phyloP scores from a whole-genome alignment of 2,888 invertebrate species.

The Galerucella nymphaeae region DNA sequence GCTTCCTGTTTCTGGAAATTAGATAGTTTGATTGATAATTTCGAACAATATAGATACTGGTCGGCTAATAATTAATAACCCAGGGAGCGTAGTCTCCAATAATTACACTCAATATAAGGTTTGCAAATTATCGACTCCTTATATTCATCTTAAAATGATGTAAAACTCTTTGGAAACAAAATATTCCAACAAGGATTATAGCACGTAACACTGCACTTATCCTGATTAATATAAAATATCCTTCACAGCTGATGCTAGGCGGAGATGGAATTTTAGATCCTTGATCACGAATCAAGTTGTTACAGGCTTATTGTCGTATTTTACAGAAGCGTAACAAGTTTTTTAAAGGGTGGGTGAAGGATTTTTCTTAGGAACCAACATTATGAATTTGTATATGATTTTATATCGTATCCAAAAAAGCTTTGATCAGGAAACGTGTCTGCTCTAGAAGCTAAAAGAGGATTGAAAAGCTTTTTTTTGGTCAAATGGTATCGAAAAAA shows the following conservation, averaged over 20 bases:
- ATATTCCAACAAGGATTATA: not conserved
- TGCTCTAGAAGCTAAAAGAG: too few species aligned
- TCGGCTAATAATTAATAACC: not conserved
- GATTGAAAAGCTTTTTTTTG: too few species aligned
- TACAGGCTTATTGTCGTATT: not conserved
- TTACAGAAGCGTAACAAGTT: not conserved
- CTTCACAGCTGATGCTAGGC: not conserved
- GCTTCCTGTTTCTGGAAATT: constrained; percentile 6
- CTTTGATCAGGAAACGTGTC: too few species aligned
- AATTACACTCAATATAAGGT: too few species aligned
- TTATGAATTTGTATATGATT: too few species aligned
- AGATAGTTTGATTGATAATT: constrained; percentile 1
- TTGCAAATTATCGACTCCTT: too few species aligned
- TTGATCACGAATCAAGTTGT: not conserved
- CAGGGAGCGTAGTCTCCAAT: too few species aligned
- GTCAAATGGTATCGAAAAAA: too few species aligned
- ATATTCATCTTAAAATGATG: too few species aligned
- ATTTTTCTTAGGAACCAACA: too few species aligned
- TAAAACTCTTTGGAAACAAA: too few species aligned
- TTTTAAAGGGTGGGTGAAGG: not conserved
- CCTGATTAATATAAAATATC: not conserved
- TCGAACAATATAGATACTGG: not conserved
- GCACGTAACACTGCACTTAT: not conserved
- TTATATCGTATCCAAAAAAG: too few species aligned
- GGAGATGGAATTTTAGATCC: not conserved